Base-by-base conservation (phyloP, 2,113 vertebrate genomes). In the Zosterops japonicus region DNA sequence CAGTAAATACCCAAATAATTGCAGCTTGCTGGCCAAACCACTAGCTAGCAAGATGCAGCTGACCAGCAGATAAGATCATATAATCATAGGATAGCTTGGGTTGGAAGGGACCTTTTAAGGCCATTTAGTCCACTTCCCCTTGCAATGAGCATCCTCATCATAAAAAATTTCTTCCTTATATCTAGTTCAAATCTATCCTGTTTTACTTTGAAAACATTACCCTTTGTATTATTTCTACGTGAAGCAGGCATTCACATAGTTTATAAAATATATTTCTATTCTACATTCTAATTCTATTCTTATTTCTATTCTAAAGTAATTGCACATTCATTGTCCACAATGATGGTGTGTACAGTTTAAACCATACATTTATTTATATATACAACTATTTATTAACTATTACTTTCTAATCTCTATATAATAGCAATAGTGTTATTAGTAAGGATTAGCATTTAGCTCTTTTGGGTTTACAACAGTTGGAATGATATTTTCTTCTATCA, bases 141-240 rank as follows among this genome's bases (percentile, higher is more conserved):
- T 25, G 14, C 33, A 2, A 6, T 39, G 2, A 4, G 4, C 18
- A 35, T 2, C 4, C 28, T 46, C 5, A 28, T 6, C 0, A 5
- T 12, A 23, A 39, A 74, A 53, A 6, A 6, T 9, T 10, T 74
- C 36, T 68, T 78, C 33, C 42, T 68, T 52, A 10, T 13, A 15
- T 19, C 6, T 79, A n/a, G 8, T n/a, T 14, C 47, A 57, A 71
- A 14, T 36, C 24, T 39, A 29, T 11, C 8, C 5, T 57, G 27
- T 33, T 64, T 50, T 24, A 44, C 15, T 36, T 77, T 57, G 9
- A 57, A 56, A 36, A 12, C 5, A 39, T 68, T 39, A 14, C 12
- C 8, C 23, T 59, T 52, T 53, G 16, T 44, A 44, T 52, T 81
- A 59, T 59, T 74, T 75, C 29, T 57, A 42, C 4, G 12, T 42